Evolutionary conservation across 2,113 vertebrate species (phyloP), one percentile per base, ranked within the genome.

Genomic region (Dipodomys stephensi): DNA sequence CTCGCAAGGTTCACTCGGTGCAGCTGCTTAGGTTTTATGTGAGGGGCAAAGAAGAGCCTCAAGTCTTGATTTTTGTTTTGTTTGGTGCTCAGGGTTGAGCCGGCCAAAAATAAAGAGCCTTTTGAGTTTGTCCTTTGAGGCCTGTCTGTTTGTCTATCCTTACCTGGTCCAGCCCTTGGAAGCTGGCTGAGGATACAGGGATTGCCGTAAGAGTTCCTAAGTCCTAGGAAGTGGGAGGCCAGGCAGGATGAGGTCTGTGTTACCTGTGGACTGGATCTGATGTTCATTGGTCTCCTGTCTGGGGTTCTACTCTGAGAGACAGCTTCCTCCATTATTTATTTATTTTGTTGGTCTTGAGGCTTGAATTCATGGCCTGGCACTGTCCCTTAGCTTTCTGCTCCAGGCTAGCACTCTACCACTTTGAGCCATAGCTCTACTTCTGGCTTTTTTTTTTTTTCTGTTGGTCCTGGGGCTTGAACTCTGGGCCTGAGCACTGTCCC

Each of bases 61-160:
- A 23, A 0, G n/a, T 71, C n/a, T 39, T 44, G 68, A n/a, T 89
- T 89, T 96, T 94, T 95, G 30, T 57, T 81, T 2, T 19, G 16
- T 60, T 88, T 72, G 6, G 19, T 68, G 64, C n/a, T 69, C 49
- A 28, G 28, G 76, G 25, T 13, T 11, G 65, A 77, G 39, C 10
- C 35, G 1, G 53, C 49, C 68, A 22, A 73, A 25, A 97, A 96
- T 96, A 97, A 97, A 97, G 35, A 32, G 19, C 0, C 1, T 92
- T 85, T 80, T 39, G 87, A 39, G 69, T 95, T 95, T 92, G 12
- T 68, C 62, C 89, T 65, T 88, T 67, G 65, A 90, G 76, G 57
- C 1, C 23, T 69, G 12, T 78, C 49, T 76, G n/a, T 78, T 77
- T 87, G 32, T 71, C 65, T 83, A 88, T 7, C 53, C 53, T n/a